Percentiles rank a stretch among this genome's conserved stretches.
Evolutionary conservation across 2,888 invertebrate genomes (phyloP).

Genomic region (Myopa testacea): DNA sequence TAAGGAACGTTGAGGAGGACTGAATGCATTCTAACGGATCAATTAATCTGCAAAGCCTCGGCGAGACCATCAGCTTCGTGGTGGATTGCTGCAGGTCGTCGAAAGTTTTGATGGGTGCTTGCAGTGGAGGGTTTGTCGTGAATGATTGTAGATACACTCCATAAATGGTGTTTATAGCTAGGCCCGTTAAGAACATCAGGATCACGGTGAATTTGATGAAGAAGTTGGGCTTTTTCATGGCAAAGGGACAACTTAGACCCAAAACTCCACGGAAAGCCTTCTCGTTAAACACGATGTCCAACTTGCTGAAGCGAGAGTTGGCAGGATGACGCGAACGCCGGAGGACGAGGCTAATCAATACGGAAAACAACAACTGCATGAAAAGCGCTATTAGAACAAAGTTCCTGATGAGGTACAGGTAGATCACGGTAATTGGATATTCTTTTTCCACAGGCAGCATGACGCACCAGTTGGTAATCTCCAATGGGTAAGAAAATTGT

Average conservation of each 20-base stretch:
- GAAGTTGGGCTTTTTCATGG: background rate
- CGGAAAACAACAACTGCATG: background rate
- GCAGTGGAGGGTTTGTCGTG: slow-evolving; percentile 34
- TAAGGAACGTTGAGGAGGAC: background rate
- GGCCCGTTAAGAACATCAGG: slow-evolving; percentile 27
- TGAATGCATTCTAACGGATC: background rate
- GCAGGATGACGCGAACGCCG: background rate
- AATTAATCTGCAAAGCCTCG: too few species aligned
- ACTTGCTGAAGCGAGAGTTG: background rate
- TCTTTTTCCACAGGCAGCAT: slow-evolving; percentile 36
- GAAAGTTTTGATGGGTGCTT: slow-evolving; percentile 15
- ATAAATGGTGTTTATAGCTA: slow-evolving; percentile 17
- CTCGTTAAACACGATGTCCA: slow-evolving; percentile 21
- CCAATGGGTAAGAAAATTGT: slow-evolving; percentile 27
- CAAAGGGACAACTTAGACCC: slow-evolving; percentile 25
- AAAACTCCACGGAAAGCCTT: slow-evolving; percentile 29
- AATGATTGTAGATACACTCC: slow-evolving; percentile 33
- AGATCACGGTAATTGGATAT: slow-evolving; percentile 7
- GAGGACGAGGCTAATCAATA: background rate
- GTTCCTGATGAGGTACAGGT: slow-evolving; percentile 8
- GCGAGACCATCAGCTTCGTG: slow-evolving; percentile 20
- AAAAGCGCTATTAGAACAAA: background rate
- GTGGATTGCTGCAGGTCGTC: slow-evolving; percentile 26
- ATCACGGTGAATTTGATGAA: slow-evolving; percentile 26
- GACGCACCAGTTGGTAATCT: slow-evolving; percentile 33